phyloP scores from a whole-genome alignment of 2,888 invertebrate species.

The Xanthorhoe designata region DNA sequence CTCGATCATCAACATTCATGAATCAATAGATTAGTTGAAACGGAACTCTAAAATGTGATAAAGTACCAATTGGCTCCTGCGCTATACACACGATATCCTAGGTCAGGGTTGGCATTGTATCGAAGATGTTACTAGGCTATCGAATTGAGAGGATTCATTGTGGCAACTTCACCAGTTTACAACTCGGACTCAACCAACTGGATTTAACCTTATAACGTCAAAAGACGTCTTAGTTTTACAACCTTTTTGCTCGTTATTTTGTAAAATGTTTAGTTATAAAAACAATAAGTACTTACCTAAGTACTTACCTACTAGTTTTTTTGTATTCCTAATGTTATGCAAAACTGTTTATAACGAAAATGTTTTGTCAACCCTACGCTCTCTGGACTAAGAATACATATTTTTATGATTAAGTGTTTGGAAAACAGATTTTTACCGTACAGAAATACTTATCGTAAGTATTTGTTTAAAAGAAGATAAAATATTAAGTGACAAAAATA shows the following conservation, averaged over 20 bases:
- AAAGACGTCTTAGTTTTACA: conserved; percentile 6
- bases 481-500: no score
- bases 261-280: neutral
- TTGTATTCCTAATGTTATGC: neutral
- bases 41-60: neutral
- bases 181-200: neutral
- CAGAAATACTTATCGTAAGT: neutral
- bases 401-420: neutral
- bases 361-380: neutral
- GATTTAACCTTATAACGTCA: conserved; percentile 13
- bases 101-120: conserved; percentile 36
- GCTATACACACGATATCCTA: conserved; percentile 46
- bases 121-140: conserved; percentile 27
- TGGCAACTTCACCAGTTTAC: conserved; percentile 13
- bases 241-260: neutral
- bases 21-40: neutral
- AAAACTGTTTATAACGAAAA: no score
- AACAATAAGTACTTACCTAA: neutral
- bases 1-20: neutral
- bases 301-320: neutral
- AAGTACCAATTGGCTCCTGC: conserved; percentile 8
- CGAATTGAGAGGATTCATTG: conserved; percentile 27
- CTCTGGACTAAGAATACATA: neutral
- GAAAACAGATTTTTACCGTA: neutral
- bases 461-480: no score